Evolutionary conservation across 2,113 vertebrate species (phyloP).

Genomic region (Hystrix cristata): DNA sequence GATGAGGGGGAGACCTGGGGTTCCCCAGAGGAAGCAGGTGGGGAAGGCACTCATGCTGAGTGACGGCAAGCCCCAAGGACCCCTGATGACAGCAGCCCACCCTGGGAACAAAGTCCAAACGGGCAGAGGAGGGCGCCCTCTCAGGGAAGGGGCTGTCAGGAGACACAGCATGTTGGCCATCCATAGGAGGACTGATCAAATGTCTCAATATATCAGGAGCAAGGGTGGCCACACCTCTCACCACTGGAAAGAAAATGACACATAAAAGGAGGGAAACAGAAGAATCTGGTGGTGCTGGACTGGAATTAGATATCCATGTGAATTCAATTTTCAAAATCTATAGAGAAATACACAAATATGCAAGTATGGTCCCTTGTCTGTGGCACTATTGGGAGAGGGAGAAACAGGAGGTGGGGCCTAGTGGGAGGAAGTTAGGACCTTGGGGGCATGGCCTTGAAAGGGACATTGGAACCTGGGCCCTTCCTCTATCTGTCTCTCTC

Average conservation of each 20-base stretch:
- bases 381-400: background rate
- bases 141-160: background rate
- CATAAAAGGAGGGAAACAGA: background rate
- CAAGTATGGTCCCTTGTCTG: background rate
- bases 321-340: background rate
- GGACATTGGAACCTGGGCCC: background rate
- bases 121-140: background rate
- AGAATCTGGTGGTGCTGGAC: background rate
- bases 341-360: background rate
- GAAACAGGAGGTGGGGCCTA: background rate
- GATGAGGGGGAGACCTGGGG: fast-evolving
- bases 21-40: background rate
- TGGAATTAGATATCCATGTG: background rate
- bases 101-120: background rate
- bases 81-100: background rate
- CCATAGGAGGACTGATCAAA: too few species aligned
- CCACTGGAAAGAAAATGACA: background rate
- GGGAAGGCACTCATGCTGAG: background rate
- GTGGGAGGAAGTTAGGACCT: background rate
- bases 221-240: background rate
- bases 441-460: background rate
- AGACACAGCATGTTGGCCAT: background rate
- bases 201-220: background rate
- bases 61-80: background rate
- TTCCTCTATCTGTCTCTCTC: background rate